phyloP scores from a whole-genome alignment of 2,797 vertebrate species.

The Scyliorhinus canicula region DNA sequence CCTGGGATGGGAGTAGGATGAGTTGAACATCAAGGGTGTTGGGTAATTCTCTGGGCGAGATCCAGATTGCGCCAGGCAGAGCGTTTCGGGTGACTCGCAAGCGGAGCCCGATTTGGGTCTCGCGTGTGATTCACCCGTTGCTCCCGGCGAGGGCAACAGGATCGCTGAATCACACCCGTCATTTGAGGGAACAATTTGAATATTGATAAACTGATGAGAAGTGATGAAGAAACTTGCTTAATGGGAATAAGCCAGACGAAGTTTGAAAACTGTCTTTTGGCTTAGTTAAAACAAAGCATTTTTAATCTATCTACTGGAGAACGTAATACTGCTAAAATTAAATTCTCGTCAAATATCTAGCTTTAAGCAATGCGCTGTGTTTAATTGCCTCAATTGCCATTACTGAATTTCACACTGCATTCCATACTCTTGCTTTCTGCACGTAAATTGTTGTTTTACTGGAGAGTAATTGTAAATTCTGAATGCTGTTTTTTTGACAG shows the following conservation, averaged over 20 bases:
- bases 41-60: too few species aligned
- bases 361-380: slow-evolving; percentile 1
- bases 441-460: slow-evolving; percentile 13
- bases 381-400: slow-evolving; percentile 2
- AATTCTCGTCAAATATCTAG: not conserved
- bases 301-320: not conserved
- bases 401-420: not conserved
- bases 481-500: not conserved
- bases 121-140: too few species aligned
- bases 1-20: not conserved
- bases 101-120: too few species aligned
- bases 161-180: too few species aligned
- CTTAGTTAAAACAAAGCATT: not conserved
- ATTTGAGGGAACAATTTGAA: not conserved
- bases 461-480: slow-evolving; percentile 7
- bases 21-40: not conserved
- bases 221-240: slow-evolving; percentile 1
- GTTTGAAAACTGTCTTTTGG: slow-evolving; percentile 16
- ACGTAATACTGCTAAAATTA: not conserved
- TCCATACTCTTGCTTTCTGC: not conserved
- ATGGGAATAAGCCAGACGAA: not conserved
- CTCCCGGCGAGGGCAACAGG: too few species aligned
- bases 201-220: not conserved
- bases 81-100: too few species aligned
- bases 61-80: too few species aligned